Evolutionary conservation across 1,140 invertebrate species (phyloP).

Genomic region (Apolygus lucorum): DNA sequence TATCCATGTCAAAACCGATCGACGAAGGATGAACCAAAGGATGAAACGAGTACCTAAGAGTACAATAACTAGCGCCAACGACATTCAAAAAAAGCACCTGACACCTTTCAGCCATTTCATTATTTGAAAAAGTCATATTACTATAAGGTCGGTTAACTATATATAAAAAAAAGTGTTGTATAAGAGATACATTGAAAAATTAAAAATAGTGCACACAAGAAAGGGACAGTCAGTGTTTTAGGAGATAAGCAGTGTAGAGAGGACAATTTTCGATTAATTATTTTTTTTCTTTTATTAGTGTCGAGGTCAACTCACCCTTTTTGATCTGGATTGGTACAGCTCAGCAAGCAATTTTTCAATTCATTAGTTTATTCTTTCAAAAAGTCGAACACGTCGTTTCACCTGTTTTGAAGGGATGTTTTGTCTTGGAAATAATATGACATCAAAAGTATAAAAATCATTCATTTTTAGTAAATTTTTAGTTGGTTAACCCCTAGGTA

Average conservation of each 20-base stretch:
- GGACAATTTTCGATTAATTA: not conserved
- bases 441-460: not conserved
- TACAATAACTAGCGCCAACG: not conserved
- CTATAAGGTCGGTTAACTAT: not conserved
- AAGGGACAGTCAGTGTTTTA: conserved; percentile 4
- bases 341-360: not conserved
- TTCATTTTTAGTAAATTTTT: no score
- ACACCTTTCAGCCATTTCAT: not conserved
- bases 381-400: not conserved
- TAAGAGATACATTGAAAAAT: not conserved
- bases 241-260: not conserved
- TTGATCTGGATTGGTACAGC: conserved; percentile 3
- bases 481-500: no score
- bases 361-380: not conserved
- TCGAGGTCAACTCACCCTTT: conserved; percentile 1
- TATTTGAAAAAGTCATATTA: not conserved
- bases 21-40: no score
- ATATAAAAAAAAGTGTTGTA: not conserved
- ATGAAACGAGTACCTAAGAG: no score
- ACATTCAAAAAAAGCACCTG: not conserved
- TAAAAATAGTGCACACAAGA: not conserved
- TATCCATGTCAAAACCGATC: no score
- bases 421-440: no score
- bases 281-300: not conserved
- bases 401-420: not conserved